phyloP scores from a whole-genome alignment of 2,888 invertebrate genomes.

The Nysson spinosus region DNA sequence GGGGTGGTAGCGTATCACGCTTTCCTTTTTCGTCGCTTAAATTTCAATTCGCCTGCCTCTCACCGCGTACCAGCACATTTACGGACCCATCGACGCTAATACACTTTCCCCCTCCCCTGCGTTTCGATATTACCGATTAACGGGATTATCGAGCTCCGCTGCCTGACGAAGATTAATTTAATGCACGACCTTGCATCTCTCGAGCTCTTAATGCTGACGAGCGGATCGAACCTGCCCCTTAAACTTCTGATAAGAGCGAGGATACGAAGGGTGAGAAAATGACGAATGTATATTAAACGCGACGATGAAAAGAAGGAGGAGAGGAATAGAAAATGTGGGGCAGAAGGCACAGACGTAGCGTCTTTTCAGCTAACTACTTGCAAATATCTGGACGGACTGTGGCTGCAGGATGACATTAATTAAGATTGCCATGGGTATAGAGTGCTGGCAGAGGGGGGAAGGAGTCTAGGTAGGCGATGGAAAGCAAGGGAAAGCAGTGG shows the following conservation, averaged over 20 bases:
- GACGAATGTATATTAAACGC: background rate
- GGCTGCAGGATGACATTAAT: slow-evolving; percentile 68
- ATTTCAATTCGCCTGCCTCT: background rate
- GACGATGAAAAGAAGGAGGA: slow-evolving; percentile 11
- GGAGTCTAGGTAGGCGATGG: slow-evolving; percentile 47
- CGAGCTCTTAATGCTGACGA: slow-evolving; percentile 24
- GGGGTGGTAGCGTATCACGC: slow-evolving; percentile 11
- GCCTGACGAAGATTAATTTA: slow-evolving; percentile 63
- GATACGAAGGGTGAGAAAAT: background rate
- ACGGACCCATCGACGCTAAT: background rate
- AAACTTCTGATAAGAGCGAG: background rate
- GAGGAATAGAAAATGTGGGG: no score
- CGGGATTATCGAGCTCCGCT: slow-evolving; percentile 36
- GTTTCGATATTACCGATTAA: slow-evolving; percentile 45
- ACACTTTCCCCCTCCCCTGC: background rate
- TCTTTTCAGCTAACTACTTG: slow-evolving; percentile 63
- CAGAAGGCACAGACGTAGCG: slow-evolving; percentile 53
- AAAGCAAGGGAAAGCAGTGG: slow-evolving; percentile 22
- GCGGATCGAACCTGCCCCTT: slow-evolving; percentile 9
- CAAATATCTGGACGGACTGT: slow-evolving; percentile 64
- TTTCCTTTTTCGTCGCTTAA: slow-evolving; percentile 48
- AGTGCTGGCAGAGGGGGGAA: slow-evolving; percentile 43
- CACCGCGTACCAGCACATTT: background rate
- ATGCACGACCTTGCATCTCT: slow-evolving; percentile 61
- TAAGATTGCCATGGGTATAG: slow-evolving; percentile 64